Conservation (phyloP, 2,797 vertebrate genomes). For the Eupleurogrammus muticus region DNA sequence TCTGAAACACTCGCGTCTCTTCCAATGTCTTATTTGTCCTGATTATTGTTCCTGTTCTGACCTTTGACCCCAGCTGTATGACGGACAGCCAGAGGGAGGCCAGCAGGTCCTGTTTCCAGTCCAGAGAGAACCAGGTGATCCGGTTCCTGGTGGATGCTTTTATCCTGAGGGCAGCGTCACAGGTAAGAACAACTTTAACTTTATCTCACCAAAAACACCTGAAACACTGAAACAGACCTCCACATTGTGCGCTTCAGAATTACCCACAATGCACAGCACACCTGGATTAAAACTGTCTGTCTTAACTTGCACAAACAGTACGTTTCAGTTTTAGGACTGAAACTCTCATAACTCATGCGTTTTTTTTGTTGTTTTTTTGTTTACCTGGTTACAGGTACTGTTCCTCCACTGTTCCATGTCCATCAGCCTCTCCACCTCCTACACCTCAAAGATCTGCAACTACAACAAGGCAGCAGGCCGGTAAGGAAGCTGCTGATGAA, state of each 20-base stretch:
- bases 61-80: conserved; percentile 73
- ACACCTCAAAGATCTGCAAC: conserved; percentile 75
- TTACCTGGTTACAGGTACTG: conserved; percentile 53
- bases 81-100: conserved; percentile 71
- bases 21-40: neutral
- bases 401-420: conserved; percentile 78
- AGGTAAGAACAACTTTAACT: conserved; percentile 48
- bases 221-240: no score
- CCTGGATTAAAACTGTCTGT: no score
- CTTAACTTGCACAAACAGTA: no score
- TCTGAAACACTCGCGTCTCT: neutral
- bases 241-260: no score
- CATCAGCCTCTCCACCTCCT: conserved; percentile 34
- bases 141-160: conserved; percentile 78
- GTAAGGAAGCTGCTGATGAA: conserved; percentile 32
- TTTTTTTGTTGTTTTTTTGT: no score
- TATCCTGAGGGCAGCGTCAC: conserved; percentile 58
- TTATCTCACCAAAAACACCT: no score
- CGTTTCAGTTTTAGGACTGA: no score
- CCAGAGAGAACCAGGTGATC: conserved; percentile 40
- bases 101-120: conserved; percentile 70
- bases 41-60: neutral
- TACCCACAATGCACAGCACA: no score
- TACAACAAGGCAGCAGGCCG: conserved; percentile 62
- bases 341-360: no score